Conservation (phyloP, 2,797 vertebrate genomes). For the Todus mexicanus region DNA sequence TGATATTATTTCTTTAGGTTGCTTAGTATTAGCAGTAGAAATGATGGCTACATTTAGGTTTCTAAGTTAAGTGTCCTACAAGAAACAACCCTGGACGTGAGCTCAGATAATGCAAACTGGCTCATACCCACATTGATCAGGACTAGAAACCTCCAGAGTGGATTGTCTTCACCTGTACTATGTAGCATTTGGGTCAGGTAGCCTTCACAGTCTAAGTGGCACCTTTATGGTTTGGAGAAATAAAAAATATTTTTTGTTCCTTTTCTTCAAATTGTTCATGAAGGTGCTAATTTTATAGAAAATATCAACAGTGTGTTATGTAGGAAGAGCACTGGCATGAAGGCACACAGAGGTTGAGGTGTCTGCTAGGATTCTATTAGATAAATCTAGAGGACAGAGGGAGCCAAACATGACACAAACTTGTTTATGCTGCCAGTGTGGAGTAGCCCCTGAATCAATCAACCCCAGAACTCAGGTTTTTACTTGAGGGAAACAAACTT, state of each 20-base stretch:
- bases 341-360: neutral
- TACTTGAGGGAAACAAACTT: neutral
- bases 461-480: neutral
- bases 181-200: neutral
- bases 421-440: fast-evolving
- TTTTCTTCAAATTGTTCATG: neutral
- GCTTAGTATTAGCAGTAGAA: neutral
- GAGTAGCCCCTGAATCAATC: neutral
- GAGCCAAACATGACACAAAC: neutral
- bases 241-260: neutral
- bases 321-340: neutral
- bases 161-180: neutral
- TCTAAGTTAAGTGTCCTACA: neutral
- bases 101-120: neutral
- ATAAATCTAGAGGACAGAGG: neutral
- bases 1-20: neutral
- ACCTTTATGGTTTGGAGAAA: neutral
- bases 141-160: neutral
- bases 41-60: neutral
- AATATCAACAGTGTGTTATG: neutral
- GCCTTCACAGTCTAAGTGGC: neutral
- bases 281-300: neutral
- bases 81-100: neutral
- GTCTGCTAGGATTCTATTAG: neutral
- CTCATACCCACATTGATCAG: neutral